Evolutionary conservation across 2,113 vertebrate species (phyloP).

Genomic region (Acinonyx jubatus): DNA sequence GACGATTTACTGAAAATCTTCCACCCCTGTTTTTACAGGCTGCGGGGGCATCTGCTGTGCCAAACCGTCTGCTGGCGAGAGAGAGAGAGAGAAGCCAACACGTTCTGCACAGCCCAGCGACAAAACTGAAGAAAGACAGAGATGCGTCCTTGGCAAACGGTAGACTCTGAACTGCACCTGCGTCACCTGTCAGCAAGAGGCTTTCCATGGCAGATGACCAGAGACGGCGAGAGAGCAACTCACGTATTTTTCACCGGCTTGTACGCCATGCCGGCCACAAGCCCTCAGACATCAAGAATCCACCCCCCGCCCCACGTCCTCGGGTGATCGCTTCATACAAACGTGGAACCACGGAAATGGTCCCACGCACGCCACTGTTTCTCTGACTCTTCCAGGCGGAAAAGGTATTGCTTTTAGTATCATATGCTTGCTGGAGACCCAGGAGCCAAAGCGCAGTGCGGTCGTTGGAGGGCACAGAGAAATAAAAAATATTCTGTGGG

Average conservation of each 20-base stretch:
- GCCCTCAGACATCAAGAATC: neutral
- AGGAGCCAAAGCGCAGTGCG: neutral
- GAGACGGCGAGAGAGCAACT: neutral
- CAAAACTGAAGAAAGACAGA: neutral
- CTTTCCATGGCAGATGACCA: neutral
- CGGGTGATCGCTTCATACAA: neutral
- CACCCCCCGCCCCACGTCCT: neutral
- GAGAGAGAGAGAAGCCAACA: conserved; percentile 3
- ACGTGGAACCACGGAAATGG: neutral
- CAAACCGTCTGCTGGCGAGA: conserved; percentile 23
- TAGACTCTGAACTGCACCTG: neutral
- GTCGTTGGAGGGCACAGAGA: neutral
- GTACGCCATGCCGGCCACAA: neutral
- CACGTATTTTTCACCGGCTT: neutral
- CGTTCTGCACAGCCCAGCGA: neutral
- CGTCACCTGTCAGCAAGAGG: neutral
- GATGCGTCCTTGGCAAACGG: neutral
- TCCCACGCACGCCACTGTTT: rapidly evolving
- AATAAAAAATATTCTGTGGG: neutral
- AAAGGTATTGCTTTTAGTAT: conserved; percentile 10
- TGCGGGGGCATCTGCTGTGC: neutral
- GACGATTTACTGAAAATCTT: conserved; percentile 50
- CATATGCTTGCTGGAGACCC: neutral
- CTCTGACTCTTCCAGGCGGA: neutral
- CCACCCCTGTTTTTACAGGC: neutral